A percentile compares a stretch with the other conserved stretches of the same genome.
These are phyloP conservation scores for Dolomedes plantarius DNA, from an alignment of 2,888 invertebrate genomes.

Conservation along the genomic window DNA sequence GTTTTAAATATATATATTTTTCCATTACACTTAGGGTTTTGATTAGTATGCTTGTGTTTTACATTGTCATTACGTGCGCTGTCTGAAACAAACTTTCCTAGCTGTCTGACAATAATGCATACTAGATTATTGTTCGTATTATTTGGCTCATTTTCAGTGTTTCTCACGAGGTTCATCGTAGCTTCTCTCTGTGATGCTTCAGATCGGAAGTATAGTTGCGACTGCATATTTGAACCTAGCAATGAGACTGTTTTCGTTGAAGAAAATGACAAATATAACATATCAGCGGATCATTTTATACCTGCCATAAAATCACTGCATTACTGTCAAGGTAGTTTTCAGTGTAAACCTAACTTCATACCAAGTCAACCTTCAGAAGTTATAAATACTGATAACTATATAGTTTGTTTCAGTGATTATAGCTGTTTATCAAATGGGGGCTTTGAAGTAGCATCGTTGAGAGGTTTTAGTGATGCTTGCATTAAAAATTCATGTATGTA, in stretches of 20 bases:
- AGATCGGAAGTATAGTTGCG: slow-evolving; percentile 46
- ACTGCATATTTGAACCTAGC: slow-evolving; percentile 38
- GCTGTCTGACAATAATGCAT: not conserved
- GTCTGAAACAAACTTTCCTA: not conserved
- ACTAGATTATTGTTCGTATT: too few relatives aligned
- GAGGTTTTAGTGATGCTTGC: slow-evolving; percentile 32
- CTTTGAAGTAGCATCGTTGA: slow-evolving; percentile 15
- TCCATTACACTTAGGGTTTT: too few relatives aligned
- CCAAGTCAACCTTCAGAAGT: slow-evolving; percentile 32
- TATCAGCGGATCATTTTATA: slow-evolving; percentile 37
- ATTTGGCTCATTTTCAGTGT: too few relatives aligned
- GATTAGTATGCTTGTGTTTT: not conserved
- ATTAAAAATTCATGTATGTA: slow-evolving; percentile 33
- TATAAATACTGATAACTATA: slow-evolving; percentile 40
- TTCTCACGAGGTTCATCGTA: too few relatives aligned
- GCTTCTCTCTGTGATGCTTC: slow-evolving; percentile 18
- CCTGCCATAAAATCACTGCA: slow-evolving; percentile 45
- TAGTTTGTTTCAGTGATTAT: slow-evolving; percentile 56
- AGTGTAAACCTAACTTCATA: slow-evolving; percentile 50
- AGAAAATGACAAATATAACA: slow-evolving; percentile 37
- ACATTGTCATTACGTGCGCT: not conserved
- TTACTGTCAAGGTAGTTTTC: slow-evolving; percentile 56
- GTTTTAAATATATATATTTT: too few relatives aligned
- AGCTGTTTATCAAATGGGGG: slow-evolving; percentile 49
- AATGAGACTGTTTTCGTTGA: slow-evolving; percentile 42